These are phyloP conservation scores for Melieria omissa DNA, from an alignment of 2,888 invertebrate genomes.

Conservation along the genomic window DNA sequence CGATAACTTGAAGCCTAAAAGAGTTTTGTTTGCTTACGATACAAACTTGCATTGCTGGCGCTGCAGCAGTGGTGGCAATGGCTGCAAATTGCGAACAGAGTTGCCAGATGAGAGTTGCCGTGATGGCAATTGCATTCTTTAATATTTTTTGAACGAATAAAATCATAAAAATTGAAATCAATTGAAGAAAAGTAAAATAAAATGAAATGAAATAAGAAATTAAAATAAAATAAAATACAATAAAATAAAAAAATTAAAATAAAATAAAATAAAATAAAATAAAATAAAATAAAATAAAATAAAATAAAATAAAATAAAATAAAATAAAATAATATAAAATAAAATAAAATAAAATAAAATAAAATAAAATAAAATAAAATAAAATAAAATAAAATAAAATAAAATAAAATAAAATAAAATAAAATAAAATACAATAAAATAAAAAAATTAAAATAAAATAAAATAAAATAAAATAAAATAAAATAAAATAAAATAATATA, in stretches of 20 bases:
- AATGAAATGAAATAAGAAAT: neutral
- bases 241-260: neutral
- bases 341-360: slow-evolving; percentile 9
- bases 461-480: no score
- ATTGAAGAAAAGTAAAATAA: slow-evolving; percentile 1
- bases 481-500: no score
- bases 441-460: neutral
- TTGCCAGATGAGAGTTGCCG: no score
- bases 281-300: slow-evolving; percentile 6
- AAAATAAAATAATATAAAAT: slow-evolving; percentile 5
- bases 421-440: neutral
- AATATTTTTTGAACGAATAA: no score
- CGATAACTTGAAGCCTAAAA: no score
- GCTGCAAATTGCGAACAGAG: no score
- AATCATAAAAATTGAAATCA: no score
- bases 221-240: slow-evolving; percentile 3
- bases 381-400: slow-evolving; percentile 10
- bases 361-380: slow-evolving; percentile 4
- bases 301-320: slow-evolving; percentile 10
- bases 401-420: slow-evolving; percentile 11
- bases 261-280: slow-evolving; percentile 1
- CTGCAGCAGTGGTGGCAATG: no score
- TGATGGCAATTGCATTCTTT: no score
- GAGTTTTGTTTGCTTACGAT: no score
- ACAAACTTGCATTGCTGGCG: no score